Conservation (phyloP, 2,888 invertebrate species). For the Baronia brevicornis region DNA sequence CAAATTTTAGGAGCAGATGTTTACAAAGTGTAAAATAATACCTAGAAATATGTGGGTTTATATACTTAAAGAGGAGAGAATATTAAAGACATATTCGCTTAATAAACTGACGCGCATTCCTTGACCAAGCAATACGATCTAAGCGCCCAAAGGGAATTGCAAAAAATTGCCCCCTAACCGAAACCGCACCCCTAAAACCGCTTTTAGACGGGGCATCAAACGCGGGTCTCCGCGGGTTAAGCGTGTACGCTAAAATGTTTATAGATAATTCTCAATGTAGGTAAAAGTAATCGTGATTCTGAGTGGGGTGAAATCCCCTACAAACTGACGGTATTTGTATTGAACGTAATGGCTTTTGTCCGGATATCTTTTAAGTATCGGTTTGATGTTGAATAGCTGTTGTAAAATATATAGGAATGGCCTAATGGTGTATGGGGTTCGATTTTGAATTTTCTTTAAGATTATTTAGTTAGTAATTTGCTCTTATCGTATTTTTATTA, state of each 20-base stretch:
- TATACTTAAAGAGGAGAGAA: too few relatives aligned
- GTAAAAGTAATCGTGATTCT: slow-evolving; percentile 63
- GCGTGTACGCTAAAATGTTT: slow-evolving; percentile 71
- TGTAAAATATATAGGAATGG: slow-evolving; percentile 37
- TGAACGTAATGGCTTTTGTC: slow-evolving; percentile 59
- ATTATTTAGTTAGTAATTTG: too few relatives aligned
- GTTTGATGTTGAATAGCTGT: slow-evolving; percentile 41
- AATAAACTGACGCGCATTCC: too few relatives aligned
- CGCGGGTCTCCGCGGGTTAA: slow-evolving; percentile 71
- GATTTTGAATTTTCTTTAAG: slow-evolving; percentile 14
- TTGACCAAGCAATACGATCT: slow-evolving; percentile 49
- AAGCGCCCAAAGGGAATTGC: slow-evolving; percentile 50
- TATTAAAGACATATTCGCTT: too few relatives aligned
- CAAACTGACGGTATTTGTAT: slow-evolving; percentile 58
- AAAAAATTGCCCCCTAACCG: slow-evolving; percentile 47
- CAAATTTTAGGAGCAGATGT: too few relatives aligned
- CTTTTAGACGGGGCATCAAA: slow-evolving; percentile 55
- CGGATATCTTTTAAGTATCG: slow-evolving; percentile 42
- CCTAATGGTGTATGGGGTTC: too few relatives aligned
- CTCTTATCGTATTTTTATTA: too few relatives aligned
- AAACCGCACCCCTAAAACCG: slow-evolving; percentile 50
- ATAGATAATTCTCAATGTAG: slow-evolving; percentile 68
- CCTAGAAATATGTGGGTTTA: too few relatives aligned
- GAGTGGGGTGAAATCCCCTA: slow-evolving; percentile 36
- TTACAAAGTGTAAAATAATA: too few relatives aligned